Evolutionary conservation across 1,140 invertebrate genomes (phyloP).

Genomic region (Philotrypesis tridentata): DNA sequence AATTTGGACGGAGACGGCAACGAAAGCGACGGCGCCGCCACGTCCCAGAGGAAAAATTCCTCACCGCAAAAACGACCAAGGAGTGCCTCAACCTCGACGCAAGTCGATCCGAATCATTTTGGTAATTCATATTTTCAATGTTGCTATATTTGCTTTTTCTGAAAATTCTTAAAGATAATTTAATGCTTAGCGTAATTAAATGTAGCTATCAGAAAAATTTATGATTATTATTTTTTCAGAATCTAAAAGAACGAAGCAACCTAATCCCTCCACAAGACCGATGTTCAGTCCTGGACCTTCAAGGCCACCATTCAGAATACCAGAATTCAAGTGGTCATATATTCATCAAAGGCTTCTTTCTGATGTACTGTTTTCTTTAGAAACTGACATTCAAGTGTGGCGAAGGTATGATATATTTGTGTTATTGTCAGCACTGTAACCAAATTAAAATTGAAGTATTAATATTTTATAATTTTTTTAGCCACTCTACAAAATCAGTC

Average conservation of each 20-base stretch:
- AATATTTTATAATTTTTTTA: conserved; percentile 69
- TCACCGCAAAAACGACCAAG: conserved; percentile 80
- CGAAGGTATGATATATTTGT: conserved; percentile 74
- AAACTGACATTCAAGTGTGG: conserved; percentile 98
- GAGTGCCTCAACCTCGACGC: conserved; percentile 85
- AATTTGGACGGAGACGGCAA: conserved; percentile 63
- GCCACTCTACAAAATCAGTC: conserved; percentile 96
- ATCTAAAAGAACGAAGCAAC: conserved; percentile 76
- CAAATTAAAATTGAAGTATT: not conserved
- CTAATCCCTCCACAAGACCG: conserved; percentile 79
- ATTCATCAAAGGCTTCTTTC: conserved; percentile 97
- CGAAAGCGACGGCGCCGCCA: conserved; percentile 66
- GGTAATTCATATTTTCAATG: conserved; percentile 71
- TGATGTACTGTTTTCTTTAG: conserved; percentile 96
- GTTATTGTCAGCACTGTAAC: not conserved
- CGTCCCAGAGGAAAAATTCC: conserved; percentile 64
- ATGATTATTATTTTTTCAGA: conserved; percentile 57
- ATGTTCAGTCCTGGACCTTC: conserved; percentile 97
- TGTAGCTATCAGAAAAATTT: not conserved
- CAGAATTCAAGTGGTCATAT: conserved; percentile 99
- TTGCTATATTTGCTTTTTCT: not conserved
- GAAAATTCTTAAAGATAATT: not conserved
- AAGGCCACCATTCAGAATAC: conserved; percentile 97
- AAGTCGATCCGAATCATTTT: conserved; percentile 87
- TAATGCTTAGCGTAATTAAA: not conserved